phyloP scores from a whole-genome alignment of 2,113 vertebrate species.

The Bothrops jararaca region DNA sequence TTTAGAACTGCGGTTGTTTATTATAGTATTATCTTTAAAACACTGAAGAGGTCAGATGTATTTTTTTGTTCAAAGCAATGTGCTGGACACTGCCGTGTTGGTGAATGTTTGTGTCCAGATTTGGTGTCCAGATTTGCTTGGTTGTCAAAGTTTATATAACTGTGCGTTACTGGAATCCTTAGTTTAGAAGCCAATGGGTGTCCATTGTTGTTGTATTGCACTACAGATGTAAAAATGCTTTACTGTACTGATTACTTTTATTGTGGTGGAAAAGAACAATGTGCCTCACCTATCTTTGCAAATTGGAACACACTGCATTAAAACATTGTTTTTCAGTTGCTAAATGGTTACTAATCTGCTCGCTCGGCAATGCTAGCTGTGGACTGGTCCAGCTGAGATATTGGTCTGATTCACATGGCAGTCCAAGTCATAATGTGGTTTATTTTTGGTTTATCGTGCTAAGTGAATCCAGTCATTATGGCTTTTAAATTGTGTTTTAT shows the following conservation, averaged over 20 bases:
- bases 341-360: background rate
- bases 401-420: background rate
- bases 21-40: background rate
- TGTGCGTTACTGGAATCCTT: background rate
- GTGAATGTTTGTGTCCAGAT: background rate
- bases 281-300: slow-evolving; percentile 14
- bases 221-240: background rate
- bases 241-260: slow-evolving; percentile 3
- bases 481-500: background rate
- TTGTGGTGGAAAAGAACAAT: background rate
- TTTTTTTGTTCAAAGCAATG: slow-evolving; percentile 18
- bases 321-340: background rate
- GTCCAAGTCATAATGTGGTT: background rate
- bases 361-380: background rate
- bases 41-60: background rate
- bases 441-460: background rate
- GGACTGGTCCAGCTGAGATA: background rate
- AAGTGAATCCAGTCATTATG: background rate
- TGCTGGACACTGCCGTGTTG: background rate
- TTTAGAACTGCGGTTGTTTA: background rate
- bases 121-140: background rate
- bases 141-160: background rate
- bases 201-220: background rate
- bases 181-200: background rate
- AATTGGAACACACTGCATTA: background rate